Evolutionary conservation across 2,888 invertebrate genomes (phyloP).

Genomic region (Phortica okadai): DNA sequence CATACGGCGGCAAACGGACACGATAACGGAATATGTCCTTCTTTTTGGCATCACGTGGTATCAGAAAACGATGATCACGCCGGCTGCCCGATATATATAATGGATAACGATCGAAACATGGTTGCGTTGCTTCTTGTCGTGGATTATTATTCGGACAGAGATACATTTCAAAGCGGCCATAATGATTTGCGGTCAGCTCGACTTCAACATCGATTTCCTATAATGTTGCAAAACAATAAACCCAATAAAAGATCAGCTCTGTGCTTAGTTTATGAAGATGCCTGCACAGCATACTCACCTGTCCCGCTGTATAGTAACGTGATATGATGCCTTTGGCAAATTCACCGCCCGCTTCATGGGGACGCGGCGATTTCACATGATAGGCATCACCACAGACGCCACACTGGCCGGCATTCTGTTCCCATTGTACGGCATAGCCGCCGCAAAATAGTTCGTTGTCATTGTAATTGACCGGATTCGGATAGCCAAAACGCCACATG

Average conservation of each 20-base stretch:
- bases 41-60: slow-evolving; percentile 85
- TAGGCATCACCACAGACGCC: slow-evolving; percentile 94
- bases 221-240: slow-evolving; percentile 37
- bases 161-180: slow-evolving; percentile 89
- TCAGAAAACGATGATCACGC: slow-evolving; percentile 83
- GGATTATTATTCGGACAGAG: slow-evolving; percentile 92
- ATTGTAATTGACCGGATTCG: slow-evolving; percentile 95
- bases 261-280: background rate
- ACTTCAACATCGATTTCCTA: slow-evolving; percentile 90
- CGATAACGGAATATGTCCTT: slow-evolving; percentile 82
- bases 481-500: slow-evolving; percentile 96
- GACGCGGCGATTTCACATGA: slow-evolving; percentile 83
- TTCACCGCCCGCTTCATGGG: slow-evolving; percentile 92
- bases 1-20: slow-evolving; percentile 86
- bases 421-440: slow-evolving; percentile 93
- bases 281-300: slow-evolving; percentile 77
- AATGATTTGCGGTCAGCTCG: slow-evolving; percentile 93
- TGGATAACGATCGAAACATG: slow-evolving; percentile 89
- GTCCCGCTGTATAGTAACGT: slow-evolving; percentile 88
- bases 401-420: slow-evolving; percentile 89
- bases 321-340: slow-evolving; percentile 91
- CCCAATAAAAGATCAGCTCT: background rate
- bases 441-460: slow-evolving; percentile 96
- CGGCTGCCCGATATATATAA: slow-evolving; percentile 85
- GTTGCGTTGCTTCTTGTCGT: slow-evolving; percentile 85